These are phyloP conservation scores for Corythornis leucogaster DNA, from an alignment of 2,797 vertebrate genomes.

Conservation along the genomic window DNA sequence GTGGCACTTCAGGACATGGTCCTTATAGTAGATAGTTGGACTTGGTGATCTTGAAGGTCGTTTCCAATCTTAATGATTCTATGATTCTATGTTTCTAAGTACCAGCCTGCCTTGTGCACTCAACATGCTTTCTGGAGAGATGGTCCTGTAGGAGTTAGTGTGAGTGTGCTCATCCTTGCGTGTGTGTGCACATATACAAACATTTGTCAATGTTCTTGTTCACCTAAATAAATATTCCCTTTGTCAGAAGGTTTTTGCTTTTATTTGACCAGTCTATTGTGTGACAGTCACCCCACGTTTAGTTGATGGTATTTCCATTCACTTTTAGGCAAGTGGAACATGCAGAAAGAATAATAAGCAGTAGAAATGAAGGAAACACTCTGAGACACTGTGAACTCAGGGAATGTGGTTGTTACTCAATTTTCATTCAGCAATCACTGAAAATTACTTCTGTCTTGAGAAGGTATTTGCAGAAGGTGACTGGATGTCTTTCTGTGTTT, in stretches of 20 bases:
- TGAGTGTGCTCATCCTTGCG: accelerated
- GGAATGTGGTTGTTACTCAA: not conserved
- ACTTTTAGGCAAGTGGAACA: not conserved
- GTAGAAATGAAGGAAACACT: not conserved
- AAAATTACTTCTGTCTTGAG: not conserved
- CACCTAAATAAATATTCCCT: not conserved
- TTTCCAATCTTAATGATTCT: too few relatives aligned
- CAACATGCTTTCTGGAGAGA: not conserved
- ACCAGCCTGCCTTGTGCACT: not conserved
- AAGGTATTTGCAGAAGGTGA: not conserved
- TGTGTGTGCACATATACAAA: too few relatives aligned
- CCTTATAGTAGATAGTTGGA: too few relatives aligned
- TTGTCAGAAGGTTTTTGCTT: not conserved
- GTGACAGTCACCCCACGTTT: not conserved
- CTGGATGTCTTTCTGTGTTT: not conserved
- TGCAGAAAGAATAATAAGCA: not conserved
- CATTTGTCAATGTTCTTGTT: not conserved
- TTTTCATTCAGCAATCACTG: not conserved
- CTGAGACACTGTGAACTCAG: not conserved
- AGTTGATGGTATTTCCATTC: not conserved
- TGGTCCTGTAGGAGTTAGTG: accelerated
- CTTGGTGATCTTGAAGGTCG: too few relatives aligned
- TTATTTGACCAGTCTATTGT: not conserved
- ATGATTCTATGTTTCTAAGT: too few relatives aligned
- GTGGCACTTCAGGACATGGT: too few relatives aligned